Conservation (phyloP, 2,888 invertebrate species). For the Entomobrya multifasciata region DNA sequence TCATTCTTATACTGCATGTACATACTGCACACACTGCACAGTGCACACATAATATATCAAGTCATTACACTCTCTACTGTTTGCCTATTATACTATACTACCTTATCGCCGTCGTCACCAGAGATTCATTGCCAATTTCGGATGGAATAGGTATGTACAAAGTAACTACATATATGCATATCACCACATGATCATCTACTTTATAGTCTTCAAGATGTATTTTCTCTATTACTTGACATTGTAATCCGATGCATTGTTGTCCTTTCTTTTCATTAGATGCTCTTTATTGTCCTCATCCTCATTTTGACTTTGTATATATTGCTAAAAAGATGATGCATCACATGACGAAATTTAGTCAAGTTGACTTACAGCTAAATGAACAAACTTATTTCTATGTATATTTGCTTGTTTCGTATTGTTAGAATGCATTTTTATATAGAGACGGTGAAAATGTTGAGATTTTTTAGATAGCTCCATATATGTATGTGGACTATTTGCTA, state of each 20-base stretch:
- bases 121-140: constrained; percentile 35
- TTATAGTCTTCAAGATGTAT: no score
- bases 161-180: constrained; percentile 4
- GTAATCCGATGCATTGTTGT: constrained; percentile 47
- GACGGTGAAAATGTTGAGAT: no score
- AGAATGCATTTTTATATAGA: constrained; percentile 21
- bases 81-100: no score
- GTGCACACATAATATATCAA: neutral
- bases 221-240: constrained; percentile 19
- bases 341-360: neutral
- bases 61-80: no score
- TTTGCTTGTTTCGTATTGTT: no score
- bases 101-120: constrained; percentile 6
- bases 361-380: neutral
- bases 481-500: no score
- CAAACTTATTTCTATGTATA: neutral
- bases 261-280: constrained; percentile 6
- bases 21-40: constrained; percentile 12
- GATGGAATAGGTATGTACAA: neutral
- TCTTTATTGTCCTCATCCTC: constrained; percentile 5
- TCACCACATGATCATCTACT: constrained; percentile 1
- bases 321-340: constrained; percentile 34
- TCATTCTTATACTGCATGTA: constrained; percentile 7
- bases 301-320: constrained; percentile 40
- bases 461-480: no score